phyloP scores from a whole-genome alignment of 2,797 vertebrate genomes.

The Danio tinwini region DNA sequence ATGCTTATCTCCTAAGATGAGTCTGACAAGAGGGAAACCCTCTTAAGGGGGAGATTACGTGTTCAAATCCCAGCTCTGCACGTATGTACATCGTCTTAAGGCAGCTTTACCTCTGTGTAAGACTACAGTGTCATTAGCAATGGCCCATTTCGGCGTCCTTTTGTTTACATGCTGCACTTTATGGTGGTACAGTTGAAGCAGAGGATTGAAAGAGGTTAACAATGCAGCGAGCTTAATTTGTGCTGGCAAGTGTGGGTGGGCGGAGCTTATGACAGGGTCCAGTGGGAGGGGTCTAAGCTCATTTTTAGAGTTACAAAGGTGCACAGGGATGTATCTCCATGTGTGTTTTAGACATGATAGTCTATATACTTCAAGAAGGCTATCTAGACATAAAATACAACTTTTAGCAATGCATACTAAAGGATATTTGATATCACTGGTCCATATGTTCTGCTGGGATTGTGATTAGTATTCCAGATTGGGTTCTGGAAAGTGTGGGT shows the following conservation, averaged over 20 bases:
- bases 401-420: too few species aligned
- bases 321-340: neutral
- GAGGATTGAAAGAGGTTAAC: neutral
- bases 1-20: slow-evolving; percentile 59
- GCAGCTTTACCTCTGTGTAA: slow-evolving; percentile 69
- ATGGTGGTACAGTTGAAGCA: neutral
- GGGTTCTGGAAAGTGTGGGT: neutral
- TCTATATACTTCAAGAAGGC: neutral
- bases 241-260: neutral
- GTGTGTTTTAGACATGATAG: neutral
- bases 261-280: neutral
- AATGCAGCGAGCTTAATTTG: neutral
- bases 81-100: slow-evolving; percentile 73
- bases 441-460: neutral
- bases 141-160: slow-evolving; percentile 32
- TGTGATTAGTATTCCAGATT: neutral
- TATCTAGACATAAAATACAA: slow-evolving; percentile 2
- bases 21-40: slow-evolving; percentile 72
- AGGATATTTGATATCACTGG: neutral
- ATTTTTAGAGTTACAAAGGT: slow-evolving; percentile 49
- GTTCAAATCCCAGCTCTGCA: slow-evolving; percentile 76
- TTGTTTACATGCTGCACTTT: slow-evolving; percentile 27
- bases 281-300: slow-evolving; percentile 46
- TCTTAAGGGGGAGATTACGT: slow-evolving; percentile 73
- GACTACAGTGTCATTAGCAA: slow-evolving; percentile 69